Conservation (phyloP, 1,140 invertebrate genomes). For the Bombus confusus region DNA sequence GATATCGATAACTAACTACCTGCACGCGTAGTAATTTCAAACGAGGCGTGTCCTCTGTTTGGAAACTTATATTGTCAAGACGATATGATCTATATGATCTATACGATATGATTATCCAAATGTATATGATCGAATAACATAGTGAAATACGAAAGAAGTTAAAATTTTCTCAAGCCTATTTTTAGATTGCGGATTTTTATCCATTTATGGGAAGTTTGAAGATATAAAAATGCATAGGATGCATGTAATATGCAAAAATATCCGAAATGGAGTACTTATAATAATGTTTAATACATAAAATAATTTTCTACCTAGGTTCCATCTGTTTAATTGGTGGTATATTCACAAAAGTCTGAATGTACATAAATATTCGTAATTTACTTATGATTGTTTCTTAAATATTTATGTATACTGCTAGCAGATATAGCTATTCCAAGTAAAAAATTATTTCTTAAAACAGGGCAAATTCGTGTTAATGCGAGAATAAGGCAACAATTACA, state of each 20-base stretch:
- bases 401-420: background rate
- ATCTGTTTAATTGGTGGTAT: too few species aligned
- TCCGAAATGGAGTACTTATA: too few species aligned
- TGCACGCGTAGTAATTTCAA: background rate
- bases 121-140: background rate
- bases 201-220: too few species aligned
- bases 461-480: background rate
- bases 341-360: too few species aligned
- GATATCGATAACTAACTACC: background rate
- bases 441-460: background rate
- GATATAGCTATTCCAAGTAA: background rate
- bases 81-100: background rate
- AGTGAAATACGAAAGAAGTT: background rate
- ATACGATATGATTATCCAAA: background rate
- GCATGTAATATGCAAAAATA: too few species aligned
- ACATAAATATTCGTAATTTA: too few species aligned
- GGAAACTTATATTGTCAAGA: background rate
- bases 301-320: too few species aligned
- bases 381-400: background rate
- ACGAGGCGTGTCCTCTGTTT: background rate
- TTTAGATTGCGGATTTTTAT: too few species aligned
- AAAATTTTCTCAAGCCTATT: too few species aligned
- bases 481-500: background rate
- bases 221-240: too few species aligned
- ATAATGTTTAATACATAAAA: too few species aligned